A percentile compares a stretch with the other conserved stretches of the same genome.
phyloP scores from a whole-genome alignment of 2,888 invertebrate genomes.

The Acheta domesticus region DNA sequence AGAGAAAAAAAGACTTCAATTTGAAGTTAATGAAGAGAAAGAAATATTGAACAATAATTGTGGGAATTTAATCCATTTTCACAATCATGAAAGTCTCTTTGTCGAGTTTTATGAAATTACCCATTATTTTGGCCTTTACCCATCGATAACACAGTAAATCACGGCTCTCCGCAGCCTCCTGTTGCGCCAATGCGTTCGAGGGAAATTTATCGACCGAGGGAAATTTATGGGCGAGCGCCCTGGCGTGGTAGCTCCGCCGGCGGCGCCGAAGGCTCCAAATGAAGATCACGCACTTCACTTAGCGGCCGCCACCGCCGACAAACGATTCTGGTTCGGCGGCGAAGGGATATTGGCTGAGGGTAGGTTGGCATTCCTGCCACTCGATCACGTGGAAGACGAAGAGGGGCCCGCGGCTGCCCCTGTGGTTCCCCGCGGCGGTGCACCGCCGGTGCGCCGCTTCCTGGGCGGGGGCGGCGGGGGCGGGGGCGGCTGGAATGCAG shows the following conservation, averaged over 20 bases:
- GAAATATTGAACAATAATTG: too few relatives aligned
- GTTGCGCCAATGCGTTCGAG: too few relatives aligned
- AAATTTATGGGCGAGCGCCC: background rate
- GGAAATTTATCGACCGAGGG: background rate
- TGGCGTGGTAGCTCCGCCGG: background rate
- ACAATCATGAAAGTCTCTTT: too few relatives aligned
- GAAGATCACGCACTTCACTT: slow-evolving; percentile 9
- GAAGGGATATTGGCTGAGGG: background rate
- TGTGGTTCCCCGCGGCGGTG: slow-evolving; percentile 8
- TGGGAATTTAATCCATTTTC: too few relatives aligned
- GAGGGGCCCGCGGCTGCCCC: background rate
- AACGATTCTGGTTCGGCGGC: background rate
- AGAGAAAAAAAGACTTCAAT: too few relatives aligned
- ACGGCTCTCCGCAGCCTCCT: too few relatives aligned
- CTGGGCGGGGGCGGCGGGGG: background rate
- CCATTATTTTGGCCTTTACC: too few relatives aligned
- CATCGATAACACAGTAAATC: too few relatives aligned
- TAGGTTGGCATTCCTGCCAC: slow-evolving; percentile 7
- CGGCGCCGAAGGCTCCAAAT: background rate
- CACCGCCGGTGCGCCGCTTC: background rate
- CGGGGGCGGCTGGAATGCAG: background rate
- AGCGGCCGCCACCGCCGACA: background rate
- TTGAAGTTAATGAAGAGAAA: too few relatives aligned
- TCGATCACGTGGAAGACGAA: slow-evolving; percentile 18
- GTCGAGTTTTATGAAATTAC: too few relatives aligned